Conservation (phyloP, 2,797 vertebrate genomes). For the Tragopan temminckii region DNA sequence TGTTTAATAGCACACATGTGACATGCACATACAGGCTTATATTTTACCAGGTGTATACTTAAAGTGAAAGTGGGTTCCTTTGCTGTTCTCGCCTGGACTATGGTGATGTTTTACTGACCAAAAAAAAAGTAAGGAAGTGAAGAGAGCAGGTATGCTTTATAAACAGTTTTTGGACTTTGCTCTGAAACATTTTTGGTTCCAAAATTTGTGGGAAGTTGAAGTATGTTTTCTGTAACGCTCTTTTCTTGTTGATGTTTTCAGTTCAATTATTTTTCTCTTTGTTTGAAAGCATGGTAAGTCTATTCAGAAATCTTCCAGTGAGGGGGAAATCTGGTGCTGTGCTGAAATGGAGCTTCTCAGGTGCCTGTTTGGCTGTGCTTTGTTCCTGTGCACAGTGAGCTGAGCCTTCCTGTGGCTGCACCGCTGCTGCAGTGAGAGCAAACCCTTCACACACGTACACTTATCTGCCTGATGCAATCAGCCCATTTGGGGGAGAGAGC, state of each 20-base stretch:
- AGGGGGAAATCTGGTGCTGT: neutral
- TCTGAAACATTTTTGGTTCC: too few species aligned
- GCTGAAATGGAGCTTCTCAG: neutral
- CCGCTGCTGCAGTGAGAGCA: neutral
- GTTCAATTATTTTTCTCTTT: neutral
- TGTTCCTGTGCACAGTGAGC: neutral
- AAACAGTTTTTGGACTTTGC: neutral
- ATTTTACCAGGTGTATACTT: neutral
- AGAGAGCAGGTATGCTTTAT: neutral
- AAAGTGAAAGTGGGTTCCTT: neutral
- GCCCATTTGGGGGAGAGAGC: neutral
- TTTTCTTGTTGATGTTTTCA: neutral
- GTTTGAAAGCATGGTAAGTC: neutral
- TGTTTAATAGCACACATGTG: accelerated
- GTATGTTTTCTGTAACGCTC: neutral
- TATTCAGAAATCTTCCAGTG: neutral
- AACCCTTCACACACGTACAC: accelerated
- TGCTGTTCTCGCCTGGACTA: neutral
- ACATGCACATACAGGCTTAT: accelerated
- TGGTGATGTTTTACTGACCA: neutral
- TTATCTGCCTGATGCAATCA: neutral
- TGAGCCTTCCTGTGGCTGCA: neutral
- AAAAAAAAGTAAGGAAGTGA: neutral
- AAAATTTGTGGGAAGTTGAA: neutral
- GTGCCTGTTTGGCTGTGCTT: neutral